Conservation (phyloP, 53 echinoderm and acorn worm species). For the Zoroaster sp. region DNA sequence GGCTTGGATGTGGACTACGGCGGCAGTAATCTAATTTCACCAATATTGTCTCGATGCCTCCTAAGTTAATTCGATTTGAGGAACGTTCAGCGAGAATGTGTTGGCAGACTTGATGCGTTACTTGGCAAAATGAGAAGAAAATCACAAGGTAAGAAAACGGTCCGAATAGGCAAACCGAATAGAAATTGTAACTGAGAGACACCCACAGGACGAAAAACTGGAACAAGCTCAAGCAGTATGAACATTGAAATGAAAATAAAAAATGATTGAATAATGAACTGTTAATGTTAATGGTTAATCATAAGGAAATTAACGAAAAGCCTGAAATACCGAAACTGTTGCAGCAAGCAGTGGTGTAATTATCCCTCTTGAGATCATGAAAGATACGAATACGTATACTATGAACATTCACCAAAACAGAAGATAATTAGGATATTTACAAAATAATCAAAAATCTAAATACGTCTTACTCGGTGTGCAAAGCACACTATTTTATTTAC, state of each 20-base stretch:
- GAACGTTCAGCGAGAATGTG: constrained; percentile 55
- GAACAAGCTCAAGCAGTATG: not conserved
- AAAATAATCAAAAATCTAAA: too few relatives aligned
- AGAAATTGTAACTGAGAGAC: constrained; percentile 35
- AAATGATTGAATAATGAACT: constrained; percentile 10
- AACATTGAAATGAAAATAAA: not conserved
- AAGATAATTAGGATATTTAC: too few relatives aligned
- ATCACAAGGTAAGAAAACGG: constrained; percentile 48
- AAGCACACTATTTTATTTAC: too few relatives aligned
- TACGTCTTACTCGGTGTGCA: too few relatives aligned
- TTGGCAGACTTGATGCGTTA: constrained; percentile 60
- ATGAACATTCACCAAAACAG: too few relatives aligned
- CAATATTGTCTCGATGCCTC: constrained; percentile 67
- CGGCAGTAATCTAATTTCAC: constrained; percentile 63
- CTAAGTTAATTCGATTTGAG: constrained; percentile 62
- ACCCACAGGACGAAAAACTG: not conserved
- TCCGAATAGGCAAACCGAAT: constrained; percentile 18
- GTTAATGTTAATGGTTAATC: constrained; percentile 17
- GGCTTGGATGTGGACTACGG: constrained; percentile 56
- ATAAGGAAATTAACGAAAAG: not conserved
- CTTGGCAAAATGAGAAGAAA: constrained; percentile 48
- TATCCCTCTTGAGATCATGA: too few relatives aligned
- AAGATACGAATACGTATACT: too few relatives aligned
- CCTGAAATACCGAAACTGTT: too few relatives aligned
- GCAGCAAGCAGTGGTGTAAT: too few relatives aligned